These are phyloP conservation scores for Tetraodon nigroviridis DNA, from an alignment of 2,113 vertebrate species.

Conservation along the genomic window DNA sequence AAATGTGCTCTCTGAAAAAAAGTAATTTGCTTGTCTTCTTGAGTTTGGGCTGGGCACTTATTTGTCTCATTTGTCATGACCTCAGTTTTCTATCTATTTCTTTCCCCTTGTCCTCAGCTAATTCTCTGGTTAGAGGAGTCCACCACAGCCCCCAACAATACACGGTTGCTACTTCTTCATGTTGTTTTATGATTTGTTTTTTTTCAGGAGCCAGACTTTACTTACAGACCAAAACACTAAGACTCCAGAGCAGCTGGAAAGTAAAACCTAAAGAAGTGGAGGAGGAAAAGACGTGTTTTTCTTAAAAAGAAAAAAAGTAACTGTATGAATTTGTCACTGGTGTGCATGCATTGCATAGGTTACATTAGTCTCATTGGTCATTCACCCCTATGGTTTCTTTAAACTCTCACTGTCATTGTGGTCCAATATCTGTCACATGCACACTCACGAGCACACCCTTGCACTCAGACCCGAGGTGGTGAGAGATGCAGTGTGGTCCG, in stretches of 20 bases:
- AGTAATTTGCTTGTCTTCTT: constrained; percentile 7
- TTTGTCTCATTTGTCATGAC: constrained; percentile 65
- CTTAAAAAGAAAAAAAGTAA: background rate
- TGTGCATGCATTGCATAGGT: background rate
- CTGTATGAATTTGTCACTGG: background rate
- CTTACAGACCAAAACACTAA: too few species aligned
- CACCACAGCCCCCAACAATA: constrained; percentile 68
- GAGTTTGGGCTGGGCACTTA: constrained; percentile 42
- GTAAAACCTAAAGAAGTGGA: too few species aligned
- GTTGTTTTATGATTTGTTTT: constrained; percentile 26
- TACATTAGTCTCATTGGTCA: background rate
- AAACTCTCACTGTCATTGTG: too few species aligned
- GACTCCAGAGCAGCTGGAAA: too few species aligned
- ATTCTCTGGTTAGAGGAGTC: constrained; percentile 59
- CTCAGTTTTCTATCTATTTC: constrained; percentile 52
- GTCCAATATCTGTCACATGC: background rate
- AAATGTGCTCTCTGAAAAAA: background rate
- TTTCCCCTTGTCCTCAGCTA: constrained; percentile 45
- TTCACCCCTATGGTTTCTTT: constrained; percentile 1
- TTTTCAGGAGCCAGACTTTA: constrained; percentile 2
- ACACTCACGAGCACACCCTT: background rate
- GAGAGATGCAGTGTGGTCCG: constrained; percentile 47
- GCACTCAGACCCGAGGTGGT: constrained; percentile 20
- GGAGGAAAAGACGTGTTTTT: too few species aligned
- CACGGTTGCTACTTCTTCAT: constrained; percentile 58